These are phyloP conservation scores for Thalassarche chlororhynchos DNA, from an alignment of 2,113 vertebrate genomes.

Conservation along the genomic window DNA sequence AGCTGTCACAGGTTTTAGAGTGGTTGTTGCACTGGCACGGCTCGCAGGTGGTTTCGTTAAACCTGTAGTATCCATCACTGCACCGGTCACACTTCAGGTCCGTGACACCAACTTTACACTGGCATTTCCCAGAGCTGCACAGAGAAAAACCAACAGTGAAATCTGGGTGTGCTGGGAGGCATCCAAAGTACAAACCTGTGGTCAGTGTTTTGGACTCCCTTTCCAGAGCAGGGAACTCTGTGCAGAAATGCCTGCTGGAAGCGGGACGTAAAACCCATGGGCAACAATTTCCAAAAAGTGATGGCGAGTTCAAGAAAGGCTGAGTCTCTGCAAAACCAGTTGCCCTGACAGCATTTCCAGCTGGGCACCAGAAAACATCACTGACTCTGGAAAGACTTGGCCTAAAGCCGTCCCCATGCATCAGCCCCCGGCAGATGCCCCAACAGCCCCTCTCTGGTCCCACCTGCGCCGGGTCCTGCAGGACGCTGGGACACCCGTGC, in stretches of 20 bases:
- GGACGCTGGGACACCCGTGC: background rate
- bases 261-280: background rate
- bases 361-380: background rate
- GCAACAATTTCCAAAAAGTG: background rate
- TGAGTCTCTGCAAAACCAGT: background rate
- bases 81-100: constrained; percentile 69
- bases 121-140: constrained; percentile 75
- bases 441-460: background rate
- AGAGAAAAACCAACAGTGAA: background rate
- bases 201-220: background rate
- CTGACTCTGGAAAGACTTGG: background rate
- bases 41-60: constrained; percentile 49
- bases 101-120: constrained; percentile 66
- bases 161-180: background rate
- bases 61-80: constrained; percentile 67
- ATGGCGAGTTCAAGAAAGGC: background rate
- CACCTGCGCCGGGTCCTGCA: background rate
- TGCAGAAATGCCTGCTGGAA: background rate
- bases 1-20: constrained; percentile 64
- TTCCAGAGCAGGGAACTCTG: background rate
- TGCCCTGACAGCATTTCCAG: background rate
- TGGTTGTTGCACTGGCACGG: constrained; percentile 74
- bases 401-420: background rate
- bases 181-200: background rate
- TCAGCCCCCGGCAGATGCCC: background rate